Base-by-base conservation (phyloP, 35 echinoderm and acorn worm genomes). In the Hemicentrotus pulcherrimus region DNA sequence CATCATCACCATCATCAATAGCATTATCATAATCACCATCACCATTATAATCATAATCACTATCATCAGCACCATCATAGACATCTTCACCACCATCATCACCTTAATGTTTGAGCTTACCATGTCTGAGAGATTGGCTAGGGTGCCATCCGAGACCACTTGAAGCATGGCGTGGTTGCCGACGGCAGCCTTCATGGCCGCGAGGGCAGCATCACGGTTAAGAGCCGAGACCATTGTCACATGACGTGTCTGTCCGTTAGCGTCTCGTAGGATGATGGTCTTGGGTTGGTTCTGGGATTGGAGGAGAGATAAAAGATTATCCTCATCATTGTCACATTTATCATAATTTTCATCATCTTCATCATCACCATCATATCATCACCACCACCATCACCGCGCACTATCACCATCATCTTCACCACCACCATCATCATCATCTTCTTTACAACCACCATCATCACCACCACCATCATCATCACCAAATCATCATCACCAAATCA, bases 161-260 rank as follows among this genome's bases (percentile, higher is more conserved):
- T 96, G 96, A 31, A 97, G 47, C 16, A 92, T 94, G 50, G 95
- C 92, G 47, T 96, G 94, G 58, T 97, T 93, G 3, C 91, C 97
- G 22, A 94, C 95, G 45, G 94, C 97, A 32, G 97, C 97, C 47
- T 97, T 96, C 86, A 97, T 97, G 91, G 97, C 97, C 48, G 97
- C 97, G 31, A 97, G 95, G 46, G 97, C 97, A 90, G 94, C 95
- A 48, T 97, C 97, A 30, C 95, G 94, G 58, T 97, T 95, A 7
- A 95, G 89, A 18, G 94, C 65, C 0, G 97, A 96, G 32, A 97
- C 97, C 94, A 97, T 94, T 32, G 95, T 94, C 32, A 97, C 88
- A 5, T 60, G 86, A 46, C 61, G 48, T 6, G 86, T 95, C 5
- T 95, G 94, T 6, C 88, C 96, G 46, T 60, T 86, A 45, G 50